phyloP scores from a whole-genome alignment of 1,140 invertebrate species.

The Eciton burchellii region DNA sequence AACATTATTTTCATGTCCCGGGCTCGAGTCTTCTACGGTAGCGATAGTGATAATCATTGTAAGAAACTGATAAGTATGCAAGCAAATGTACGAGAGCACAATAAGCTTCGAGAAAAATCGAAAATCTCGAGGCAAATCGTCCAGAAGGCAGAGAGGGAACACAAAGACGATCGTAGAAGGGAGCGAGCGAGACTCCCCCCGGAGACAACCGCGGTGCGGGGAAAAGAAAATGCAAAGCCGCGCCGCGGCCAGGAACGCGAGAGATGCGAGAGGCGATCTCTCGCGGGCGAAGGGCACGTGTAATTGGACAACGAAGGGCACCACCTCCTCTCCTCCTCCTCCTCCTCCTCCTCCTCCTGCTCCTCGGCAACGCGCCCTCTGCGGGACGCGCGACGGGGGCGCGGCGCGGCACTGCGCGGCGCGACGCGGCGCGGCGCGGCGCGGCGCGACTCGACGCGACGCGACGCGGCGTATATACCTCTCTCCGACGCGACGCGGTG shows the following conservation, averaged over 20 bases:
- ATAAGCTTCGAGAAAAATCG: not conserved
- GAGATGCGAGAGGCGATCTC: conserved; percentile 50
- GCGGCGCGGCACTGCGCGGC: not conserved
- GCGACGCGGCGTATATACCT: conserved; percentile 30
- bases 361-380: conserved; percentile 43
- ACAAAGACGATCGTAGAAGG: conserved; percentile 22
- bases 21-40: conserved; percentile 19
- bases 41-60: conserved; percentile 45
- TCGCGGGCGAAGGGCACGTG: conserved; percentile 49
- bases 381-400: not conserved
- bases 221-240: not conserved
- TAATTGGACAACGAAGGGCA: conserved; percentile 48
- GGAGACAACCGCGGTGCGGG: not conserved
- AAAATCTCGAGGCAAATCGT: not conserved
- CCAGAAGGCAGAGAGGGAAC: not conserved
- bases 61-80: conserved; percentile 34
- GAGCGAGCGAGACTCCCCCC: no score
- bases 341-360: no score
- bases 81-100: conserved; percentile 28
- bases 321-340: conserved; percentile 25
- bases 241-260: conserved; percentile 33
- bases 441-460: conserved; percentile 53
- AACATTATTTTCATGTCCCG: conserved; percentile 45
- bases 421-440: conserved; percentile 18
- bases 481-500: conserved; percentile 47